Conservation (phyloP, 2,113 vertebrate species). For the Neodon shergylaensis region DNA sequence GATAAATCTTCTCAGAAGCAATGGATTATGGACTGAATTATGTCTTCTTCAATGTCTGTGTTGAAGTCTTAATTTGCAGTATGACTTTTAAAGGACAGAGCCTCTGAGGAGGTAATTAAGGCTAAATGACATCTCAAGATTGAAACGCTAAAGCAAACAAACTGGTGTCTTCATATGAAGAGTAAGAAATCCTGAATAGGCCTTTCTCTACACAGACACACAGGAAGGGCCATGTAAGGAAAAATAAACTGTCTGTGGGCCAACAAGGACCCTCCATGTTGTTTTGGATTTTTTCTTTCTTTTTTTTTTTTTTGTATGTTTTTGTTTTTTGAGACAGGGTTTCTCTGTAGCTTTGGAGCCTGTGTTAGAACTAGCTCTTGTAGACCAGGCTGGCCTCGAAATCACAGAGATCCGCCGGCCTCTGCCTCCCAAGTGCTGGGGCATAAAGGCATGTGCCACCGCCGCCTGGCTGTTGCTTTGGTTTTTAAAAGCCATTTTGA, state of each 20-base stretch:
- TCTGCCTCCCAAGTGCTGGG: too few species aligned
- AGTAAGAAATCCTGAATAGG: background rate
- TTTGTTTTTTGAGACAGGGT: too few species aligned
- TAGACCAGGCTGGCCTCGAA: too few species aligned
- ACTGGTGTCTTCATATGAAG: background rate
- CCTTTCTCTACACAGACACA: background rate
- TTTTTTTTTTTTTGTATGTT: too few species aligned
- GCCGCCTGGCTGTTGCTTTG: background rate
- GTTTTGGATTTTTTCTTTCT: background rate
- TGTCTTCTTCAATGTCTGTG: background rate
- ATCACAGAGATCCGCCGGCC: too few species aligned
- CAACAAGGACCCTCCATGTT: background rate
- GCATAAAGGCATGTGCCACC: too few species aligned
- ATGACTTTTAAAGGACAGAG: background rate
- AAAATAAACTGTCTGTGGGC: background rate
- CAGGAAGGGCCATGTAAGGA: background rate
- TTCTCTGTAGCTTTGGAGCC: too few species aligned
- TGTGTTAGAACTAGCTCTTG: too few species aligned
- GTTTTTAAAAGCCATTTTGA: conserved; percentile 27
- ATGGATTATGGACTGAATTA: background rate
- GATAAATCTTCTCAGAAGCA: conserved; percentile 44
- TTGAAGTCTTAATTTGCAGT: background rate
- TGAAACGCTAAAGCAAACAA: background rate
- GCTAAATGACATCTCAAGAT: background rate
- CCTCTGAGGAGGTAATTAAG: background rate